phyloP scores from a whole-genome alignment of 1,140 invertebrate species.

The Monomorium pharaonis region DNA sequence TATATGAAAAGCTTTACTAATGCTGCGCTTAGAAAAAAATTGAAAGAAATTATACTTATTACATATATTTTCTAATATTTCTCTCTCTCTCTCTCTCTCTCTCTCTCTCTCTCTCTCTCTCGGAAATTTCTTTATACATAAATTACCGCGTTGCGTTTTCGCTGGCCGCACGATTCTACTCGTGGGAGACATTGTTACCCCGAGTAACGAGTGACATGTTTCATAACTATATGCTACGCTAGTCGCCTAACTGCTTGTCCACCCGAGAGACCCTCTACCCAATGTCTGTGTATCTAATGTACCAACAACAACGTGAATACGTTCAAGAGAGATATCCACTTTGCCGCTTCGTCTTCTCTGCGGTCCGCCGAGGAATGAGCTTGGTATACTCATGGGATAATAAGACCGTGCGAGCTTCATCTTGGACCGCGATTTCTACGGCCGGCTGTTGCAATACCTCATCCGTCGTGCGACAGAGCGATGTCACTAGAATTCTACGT shows the following conservation, averaged over 20 bases:
- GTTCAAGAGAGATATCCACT: constrained; percentile 55
- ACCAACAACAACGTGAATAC: constrained; percentile 50
- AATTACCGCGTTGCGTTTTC: constrained; percentile 24
- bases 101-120: background rate
- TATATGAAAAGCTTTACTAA: background rate
- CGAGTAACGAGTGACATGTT: constrained; percentile 50
- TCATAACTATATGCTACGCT: constrained; percentile 57
- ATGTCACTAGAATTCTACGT: constrained; percentile 7
- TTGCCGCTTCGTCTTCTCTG: constrained; percentile 72
- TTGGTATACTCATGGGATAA: constrained; percentile 73
- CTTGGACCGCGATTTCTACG: constrained; percentile 57
- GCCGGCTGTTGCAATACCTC: constrained; percentile 28
- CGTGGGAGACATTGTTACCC: constrained; percentile 46
- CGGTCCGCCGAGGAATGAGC: constrained; percentile 78
- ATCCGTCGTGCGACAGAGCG: background rate
- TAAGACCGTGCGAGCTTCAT: constrained; percentile 72
- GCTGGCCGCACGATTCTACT: constrained; percentile 3
- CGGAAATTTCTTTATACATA: background rate
- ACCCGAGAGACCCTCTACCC: constrained; percentile 49
- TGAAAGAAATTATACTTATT: background rate
- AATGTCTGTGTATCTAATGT: constrained; percentile 62
- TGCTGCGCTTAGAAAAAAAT: background rate
- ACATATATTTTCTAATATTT: background rate
- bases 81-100: no score
- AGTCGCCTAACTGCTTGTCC: constrained; percentile 64